phyloP scores from a whole-genome alignment of 2,797 vertebrate genomes.

The Gymnocypris eckloni region DNA sequence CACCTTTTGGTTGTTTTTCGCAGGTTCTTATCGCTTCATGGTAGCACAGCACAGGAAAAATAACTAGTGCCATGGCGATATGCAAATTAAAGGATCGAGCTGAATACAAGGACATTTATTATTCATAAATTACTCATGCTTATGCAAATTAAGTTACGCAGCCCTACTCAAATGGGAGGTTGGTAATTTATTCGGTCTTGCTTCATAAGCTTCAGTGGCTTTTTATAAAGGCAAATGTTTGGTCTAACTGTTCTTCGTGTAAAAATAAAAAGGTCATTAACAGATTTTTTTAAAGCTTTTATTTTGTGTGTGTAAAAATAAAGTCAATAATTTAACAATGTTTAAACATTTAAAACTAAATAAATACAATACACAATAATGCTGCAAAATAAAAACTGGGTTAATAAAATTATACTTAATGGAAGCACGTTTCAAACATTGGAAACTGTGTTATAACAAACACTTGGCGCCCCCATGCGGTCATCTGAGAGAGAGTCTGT shows the following conservation, averaged over 20 bases:
- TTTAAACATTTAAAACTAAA: background rate
- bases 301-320: background rate
- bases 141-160: slow-evolving; percentile 89
- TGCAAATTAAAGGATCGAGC: slow-evolving; percentile 91
- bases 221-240: slow-evolving; percentile 26
- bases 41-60: slow-evolving; percentile 83
- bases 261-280: background rate
- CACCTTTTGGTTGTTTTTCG: slow-evolving; percentile 83
- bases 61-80: slow-evolving; percentile 89
- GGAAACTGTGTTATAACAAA: background rate
- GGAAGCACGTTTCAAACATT: background rate
- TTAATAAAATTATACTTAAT: background rate
- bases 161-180: slow-evolving; percentile 73
- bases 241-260: background rate
- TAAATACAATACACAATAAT: background rate
- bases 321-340: background rate
- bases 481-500: background rate
- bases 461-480: slow-evolving; percentile 15
- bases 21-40: slow-evolving; percentile 84
- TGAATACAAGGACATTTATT: slow-evolving; percentile 94
- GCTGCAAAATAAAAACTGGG: background rate
- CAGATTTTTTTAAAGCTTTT: background rate
- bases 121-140: slow-evolving; percentile 97
- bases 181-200: slow-evolving; percentile 70
- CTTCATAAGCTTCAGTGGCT: slow-evolving; percentile 59